Percentiles rank a stretch among this genome's conserved stretches.
These are phyloP conservation scores for Solen grandis DNA, from an alignment of 1,140 invertebrate genomes.

Conservation along the genomic window DNA sequence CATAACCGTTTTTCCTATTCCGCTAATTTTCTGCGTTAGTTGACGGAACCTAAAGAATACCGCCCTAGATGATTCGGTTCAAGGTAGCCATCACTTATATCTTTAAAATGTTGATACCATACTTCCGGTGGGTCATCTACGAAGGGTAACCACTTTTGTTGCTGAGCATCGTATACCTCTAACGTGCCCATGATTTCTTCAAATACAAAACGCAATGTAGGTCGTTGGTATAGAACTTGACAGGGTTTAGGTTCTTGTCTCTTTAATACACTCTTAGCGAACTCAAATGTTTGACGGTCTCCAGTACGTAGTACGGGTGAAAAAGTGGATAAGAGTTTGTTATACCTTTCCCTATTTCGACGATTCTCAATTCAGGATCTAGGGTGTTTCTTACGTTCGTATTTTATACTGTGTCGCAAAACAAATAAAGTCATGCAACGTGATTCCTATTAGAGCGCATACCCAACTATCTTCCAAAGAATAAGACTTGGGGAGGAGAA, in stretches of 20 bases:
- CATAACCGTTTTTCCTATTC: too few species aligned
- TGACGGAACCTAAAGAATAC: constrained; percentile 43
- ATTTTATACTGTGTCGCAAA: constrained; percentile 38
- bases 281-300: constrained; percentile 4
- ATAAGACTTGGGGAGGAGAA: constrained; percentile 30
- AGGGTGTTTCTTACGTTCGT: constrained; percentile 1
- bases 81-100: constrained; percentile 24
- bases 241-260: constrained; percentile 22
- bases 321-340: neutral
- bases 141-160: constrained; percentile 5
- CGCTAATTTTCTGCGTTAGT: neutral
- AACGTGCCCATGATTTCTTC: constrained; percentile 33
- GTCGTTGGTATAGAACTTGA: constrained; percentile 8
- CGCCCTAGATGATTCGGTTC: constrained; percentile 47
- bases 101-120: constrained; percentile 29
- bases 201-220: constrained; percentile 11
- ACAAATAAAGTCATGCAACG: constrained; percentile 28
- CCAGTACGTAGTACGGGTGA: constrained; percentile 9
- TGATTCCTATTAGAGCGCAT: constrained; percentile 41
- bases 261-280: constrained; percentile 39
- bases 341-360: constrained; percentile 7
- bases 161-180: constrained; percentile 16
- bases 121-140: neutral
- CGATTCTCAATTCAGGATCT: constrained; percentile 11
- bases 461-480: constrained; percentile 32